phyloP scores from a whole-genome alignment of 2,113 vertebrate species.

The Ivindomyrus marchei region DNA sequence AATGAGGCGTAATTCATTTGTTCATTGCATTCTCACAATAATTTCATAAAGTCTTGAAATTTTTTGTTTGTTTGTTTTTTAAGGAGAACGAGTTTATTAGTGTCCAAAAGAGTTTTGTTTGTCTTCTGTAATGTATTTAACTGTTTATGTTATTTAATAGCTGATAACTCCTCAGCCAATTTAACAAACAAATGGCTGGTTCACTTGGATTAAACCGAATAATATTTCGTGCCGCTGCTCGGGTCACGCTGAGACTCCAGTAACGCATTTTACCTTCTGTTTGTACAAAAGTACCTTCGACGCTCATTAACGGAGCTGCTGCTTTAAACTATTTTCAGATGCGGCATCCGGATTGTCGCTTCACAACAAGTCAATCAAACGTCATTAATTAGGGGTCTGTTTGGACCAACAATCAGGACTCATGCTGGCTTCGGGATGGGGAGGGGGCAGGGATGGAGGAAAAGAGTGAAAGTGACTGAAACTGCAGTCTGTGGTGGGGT shows the following conservation, averaged over 20 bases:
- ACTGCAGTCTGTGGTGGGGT: background rate
- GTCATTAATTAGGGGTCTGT: background rate
- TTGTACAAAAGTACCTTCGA: background rate
- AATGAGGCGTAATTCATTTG: background rate
- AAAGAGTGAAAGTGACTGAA: background rate
- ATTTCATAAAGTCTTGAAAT: background rate
- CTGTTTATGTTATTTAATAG: background rate
- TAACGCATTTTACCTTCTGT: background rate
- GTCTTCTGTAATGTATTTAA: background rate
- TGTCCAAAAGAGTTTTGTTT: background rate
- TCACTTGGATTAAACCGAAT: background rate
- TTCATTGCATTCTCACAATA: background rate
- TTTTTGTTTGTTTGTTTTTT: background rate
- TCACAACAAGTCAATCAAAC: background rate
- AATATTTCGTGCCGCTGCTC: background rate
- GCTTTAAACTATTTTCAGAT: background rate
- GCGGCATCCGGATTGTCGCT: background rate
- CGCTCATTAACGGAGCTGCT: background rate
- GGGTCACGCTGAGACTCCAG: background rate
- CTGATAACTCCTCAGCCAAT: background rate
- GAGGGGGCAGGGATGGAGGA: background rate
- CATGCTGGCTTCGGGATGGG: background rate
- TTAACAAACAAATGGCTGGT: background rate
- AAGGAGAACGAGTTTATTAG: background rate
- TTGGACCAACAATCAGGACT: background rate